Evolutionary conservation across 2,797 vertebrate genomes (phyloP).

Genomic region (Pseudomugil tenellus): DNA sequence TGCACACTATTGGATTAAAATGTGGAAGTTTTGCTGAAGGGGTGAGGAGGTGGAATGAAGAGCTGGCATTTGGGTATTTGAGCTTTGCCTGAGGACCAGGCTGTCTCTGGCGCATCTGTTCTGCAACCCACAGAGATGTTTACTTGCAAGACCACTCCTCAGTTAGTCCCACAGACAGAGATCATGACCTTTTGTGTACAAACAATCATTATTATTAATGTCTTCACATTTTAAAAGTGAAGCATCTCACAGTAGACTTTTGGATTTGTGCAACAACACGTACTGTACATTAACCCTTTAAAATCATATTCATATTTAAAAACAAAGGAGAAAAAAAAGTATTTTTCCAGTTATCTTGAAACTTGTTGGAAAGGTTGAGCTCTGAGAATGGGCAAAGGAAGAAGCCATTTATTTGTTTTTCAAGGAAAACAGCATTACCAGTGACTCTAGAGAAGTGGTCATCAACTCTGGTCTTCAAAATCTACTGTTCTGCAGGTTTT

Average conservation of each 20-base stretch:
- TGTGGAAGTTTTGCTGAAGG: slow-evolving; percentile 75
- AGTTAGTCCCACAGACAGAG: slow-evolving; percentile 60
- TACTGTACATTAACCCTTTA: neutral
- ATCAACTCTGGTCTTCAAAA: too few species aligned
- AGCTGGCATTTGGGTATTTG: slow-evolving; percentile 74
- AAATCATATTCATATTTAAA: neutral
- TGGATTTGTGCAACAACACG: slow-evolving; percentile 13
- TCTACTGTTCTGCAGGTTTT: too few species aligned
- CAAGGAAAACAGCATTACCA: neutral
- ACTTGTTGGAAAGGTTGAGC: neutral
- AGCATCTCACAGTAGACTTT: slow-evolving; percentile 17
- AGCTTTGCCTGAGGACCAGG: slow-evolving; percentile 70
- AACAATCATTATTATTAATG: slow-evolving; percentile 55
- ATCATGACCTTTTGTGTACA: slow-evolving; percentile 54
- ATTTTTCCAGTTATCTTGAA: neutral
- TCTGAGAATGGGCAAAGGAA: neutral
- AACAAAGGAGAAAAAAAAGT: neutral
- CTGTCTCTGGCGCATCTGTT: slow-evolving; percentile 73
- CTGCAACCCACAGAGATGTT: slow-evolving; percentile 57
- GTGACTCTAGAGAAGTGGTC: too few species aligned
- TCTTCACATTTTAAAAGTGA: slow-evolving; percentile 45
- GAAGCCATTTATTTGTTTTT: neutral
- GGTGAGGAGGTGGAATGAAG: slow-evolving; percentile 54
- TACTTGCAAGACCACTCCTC: slow-evolving; percentile 41
- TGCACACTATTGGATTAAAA: slow-evolving; percentile 80